Evolutionary conservation across 2,888 invertebrate species (phyloP).

Genomic region (Ichneumon xanthorius): DNA sequence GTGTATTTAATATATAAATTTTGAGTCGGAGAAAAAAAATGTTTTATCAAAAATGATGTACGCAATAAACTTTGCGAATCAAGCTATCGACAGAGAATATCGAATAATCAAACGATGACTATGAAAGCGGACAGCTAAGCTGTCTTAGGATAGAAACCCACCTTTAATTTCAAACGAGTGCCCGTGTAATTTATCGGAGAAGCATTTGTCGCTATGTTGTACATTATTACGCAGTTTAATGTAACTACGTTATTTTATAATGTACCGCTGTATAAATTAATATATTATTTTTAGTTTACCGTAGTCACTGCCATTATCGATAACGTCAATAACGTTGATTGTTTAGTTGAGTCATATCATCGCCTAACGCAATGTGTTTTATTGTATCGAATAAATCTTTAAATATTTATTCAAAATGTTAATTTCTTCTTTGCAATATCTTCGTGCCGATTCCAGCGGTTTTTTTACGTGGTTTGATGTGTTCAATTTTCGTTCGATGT

Average conservation of each 20-base stretch:
- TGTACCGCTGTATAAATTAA: slow-evolving; percentile 44
- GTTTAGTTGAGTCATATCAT: slow-evolving; percentile 24
- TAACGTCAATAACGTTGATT: slow-evolving; percentile 35
- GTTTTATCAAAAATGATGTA: no score
- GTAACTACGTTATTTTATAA: slow-evolving; percentile 11
- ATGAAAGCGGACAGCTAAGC: background rate
- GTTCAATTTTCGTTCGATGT: background rate
- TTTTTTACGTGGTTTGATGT: no score
- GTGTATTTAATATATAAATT: slow-evolving; percentile 8
- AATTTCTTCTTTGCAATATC: background rate
- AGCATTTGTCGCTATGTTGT: slow-evolving; percentile 17
- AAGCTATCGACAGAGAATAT: background rate
- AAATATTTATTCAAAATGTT: slow-evolving; percentile 8
- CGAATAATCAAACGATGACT: background rate
- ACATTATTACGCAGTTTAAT: slow-evolving; percentile 1
- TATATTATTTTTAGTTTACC: slow-evolving; percentile 45
- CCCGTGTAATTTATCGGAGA: background rate
- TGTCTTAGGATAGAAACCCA: background rate
- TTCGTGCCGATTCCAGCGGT: background rate
- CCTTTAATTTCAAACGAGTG: background rate
- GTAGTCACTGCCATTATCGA: slow-evolving; percentile 46
- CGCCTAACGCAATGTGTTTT: slow-evolving; percentile 9
- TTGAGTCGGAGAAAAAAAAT: background rate
- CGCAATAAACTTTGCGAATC: background rate
- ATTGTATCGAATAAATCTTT: slow-evolving; percentile 10